Base-by-base conservation (phyloP, 2,888 invertebrate genomes). In the Synergus laeviventris region DNA sequence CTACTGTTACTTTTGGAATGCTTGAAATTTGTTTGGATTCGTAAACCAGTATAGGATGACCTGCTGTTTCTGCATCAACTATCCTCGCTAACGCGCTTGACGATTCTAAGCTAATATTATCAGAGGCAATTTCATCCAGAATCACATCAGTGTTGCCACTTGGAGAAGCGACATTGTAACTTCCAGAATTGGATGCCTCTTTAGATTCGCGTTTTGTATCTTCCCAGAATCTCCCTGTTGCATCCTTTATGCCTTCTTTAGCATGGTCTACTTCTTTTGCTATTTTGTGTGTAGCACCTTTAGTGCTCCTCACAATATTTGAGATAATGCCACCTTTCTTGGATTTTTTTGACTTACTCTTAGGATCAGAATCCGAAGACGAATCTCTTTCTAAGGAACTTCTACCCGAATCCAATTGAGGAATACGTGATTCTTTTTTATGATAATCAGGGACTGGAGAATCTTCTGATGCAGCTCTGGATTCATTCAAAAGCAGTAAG, bases 1-100 rank as follows among this genome's bases (percentile, higher is more conserved):
- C 70, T 70, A 70, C 24, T 36, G 18, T 70, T 49, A 85, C 87
- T 78, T 89, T 85, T 81, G 89, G 89, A 88, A 89, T 89, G 86
- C 88, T 86, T 80, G 87, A 86, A 54, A 76, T 73, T 45, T 81
- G 59, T 74, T 74, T 83, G 60, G 80, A 79, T 70, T 78, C 79
- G 21, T 83, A 82, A 73, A 66, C 78, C 49, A 76, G 36, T 76
- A 70, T 74, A 78, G 36, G 18, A 21, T 45, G 78, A 49, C 54
- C 74, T 12, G 36, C 74, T 9, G 36, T 74, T 66, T 80, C 78
- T 31, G 31, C 7, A 45, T 70, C 70, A 9, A 36, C 70, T 70
- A 78, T 64, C 77, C 78, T 82, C 73, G 79, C 78, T 45, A 84
- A 74, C 38, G 82, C 78, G 78, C 77, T 82, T 61, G 82, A 82